A percentile compares a stretch with the other conserved stretches of the same genome.
These are phyloP conservation scores for Dione juno DNA, from an alignment of 2,888 invertebrate genomes.

Conservation along the genomic window DNA sequence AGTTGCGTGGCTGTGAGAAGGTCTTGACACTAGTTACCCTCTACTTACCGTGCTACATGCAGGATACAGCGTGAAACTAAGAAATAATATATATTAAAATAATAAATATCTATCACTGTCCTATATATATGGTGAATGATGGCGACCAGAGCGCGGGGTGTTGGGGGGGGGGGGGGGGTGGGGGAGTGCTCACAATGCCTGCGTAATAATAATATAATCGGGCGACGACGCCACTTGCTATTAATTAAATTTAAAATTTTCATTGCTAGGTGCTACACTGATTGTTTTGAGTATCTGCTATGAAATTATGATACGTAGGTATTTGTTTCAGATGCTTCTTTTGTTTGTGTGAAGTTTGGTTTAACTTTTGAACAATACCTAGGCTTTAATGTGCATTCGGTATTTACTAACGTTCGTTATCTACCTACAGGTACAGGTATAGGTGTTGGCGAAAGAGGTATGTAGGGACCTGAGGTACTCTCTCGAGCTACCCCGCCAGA, in stretches of 20 bases:
- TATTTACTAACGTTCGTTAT: neutral
- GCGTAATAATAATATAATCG: constrained; percentile 81
- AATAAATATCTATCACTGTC: neutral
- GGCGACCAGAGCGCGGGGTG: constrained; percentile 40
- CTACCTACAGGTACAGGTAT: too few species aligned
- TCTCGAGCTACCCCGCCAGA: too few species aligned
- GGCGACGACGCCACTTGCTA: constrained; percentile 74
- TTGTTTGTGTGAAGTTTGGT: constrained; percentile 30
- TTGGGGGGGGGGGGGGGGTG: constrained; percentile 50
- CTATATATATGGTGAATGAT: neutral
- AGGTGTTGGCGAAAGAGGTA: too few species aligned
- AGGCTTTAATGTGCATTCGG: constrained; percentile 12
- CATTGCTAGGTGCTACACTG: constrained; percentile 60
- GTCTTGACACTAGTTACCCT: neutral
- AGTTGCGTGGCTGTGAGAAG: too few species aligned
- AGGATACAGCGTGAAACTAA: neutral
- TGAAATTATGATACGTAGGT: constrained; percentile 43
- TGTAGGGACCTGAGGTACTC: too few species aligned
- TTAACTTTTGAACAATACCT: constrained; percentile 13
- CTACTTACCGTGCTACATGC: too few species aligned
- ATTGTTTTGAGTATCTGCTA: constrained; percentile 44
- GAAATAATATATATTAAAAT: too few species aligned
- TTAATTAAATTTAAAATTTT: constrained; percentile 82
- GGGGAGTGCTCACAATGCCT: constrained; percentile 63
- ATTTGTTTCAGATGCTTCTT: constrained; percentile 44